Percentiles rank a stretch among this genome's conserved stretches.
Evolutionary conservation across 1,140 invertebrate species (phyloP).

Genomic region (Eueides isabella): DNA sequence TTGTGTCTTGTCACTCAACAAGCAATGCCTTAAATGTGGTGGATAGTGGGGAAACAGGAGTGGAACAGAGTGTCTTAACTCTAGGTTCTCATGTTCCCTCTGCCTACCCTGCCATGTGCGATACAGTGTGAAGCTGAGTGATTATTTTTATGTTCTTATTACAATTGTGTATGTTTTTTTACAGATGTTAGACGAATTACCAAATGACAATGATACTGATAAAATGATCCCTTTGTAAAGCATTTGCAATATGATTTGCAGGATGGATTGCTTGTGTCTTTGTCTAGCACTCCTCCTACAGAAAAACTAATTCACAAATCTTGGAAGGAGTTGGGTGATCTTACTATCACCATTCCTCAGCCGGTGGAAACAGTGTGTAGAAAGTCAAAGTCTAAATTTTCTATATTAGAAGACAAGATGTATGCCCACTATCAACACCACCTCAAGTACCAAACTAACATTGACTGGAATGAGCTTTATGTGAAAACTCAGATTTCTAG

Average conservation of each 20-base stretch:
- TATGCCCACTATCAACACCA: conserved; percentile 82
- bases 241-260: conserved; percentile 86
- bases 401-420: conserved; percentile 82
- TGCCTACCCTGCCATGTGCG: too few relatives aligned
- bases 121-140: too few relatives aligned
- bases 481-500: conserved; percentile 86
- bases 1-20: too few relatives aligned
- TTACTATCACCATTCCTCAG: conserved; percentile 84
- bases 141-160: too few relatives aligned
- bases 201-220: conserved; percentile 56
- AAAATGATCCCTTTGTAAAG: conserved; percentile 85
- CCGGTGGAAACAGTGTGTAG: conserved; percentile 57
- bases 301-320: conserved; percentile 67
- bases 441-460: conserved; percentile 75
- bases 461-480: conserved; percentile 83
- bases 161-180: not conserved
- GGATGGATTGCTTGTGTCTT: conserved; percentile 82
- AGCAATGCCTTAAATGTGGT: too few relatives aligned
- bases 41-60: too few relatives aligned
- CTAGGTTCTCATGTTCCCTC: too few relatives aligned
- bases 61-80: too few relatives aligned
- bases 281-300: conserved; percentile 77
- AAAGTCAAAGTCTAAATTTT: conserved; percentile 70
- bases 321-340: conserved; percentile 84
- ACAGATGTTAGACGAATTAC: conserved; percentile 41